A percentile compares a stretch with the other conserved stretches of the same genome.
Evolutionary conservation across 2,888 invertebrate genomes (phyloP).

Genomic region (Kryphioiulus occultus): DNA sequence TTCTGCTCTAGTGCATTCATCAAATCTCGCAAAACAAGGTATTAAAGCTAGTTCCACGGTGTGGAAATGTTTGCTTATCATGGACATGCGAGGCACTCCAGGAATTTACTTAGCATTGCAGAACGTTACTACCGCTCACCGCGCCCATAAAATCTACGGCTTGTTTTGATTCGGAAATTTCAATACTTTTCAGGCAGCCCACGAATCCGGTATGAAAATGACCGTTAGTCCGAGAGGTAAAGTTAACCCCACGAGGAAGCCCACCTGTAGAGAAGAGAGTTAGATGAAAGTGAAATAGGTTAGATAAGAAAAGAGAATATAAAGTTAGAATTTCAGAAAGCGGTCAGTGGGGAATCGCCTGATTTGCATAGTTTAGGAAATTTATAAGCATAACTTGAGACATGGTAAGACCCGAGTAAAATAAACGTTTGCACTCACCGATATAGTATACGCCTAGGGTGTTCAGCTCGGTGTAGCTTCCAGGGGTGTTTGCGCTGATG

Average conservation of each 20-base stretch:
- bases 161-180: background rate
- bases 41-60: background rate
- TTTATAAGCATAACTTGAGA: too few relatives aligned
- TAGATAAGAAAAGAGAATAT: background rate
- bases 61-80: background rate
- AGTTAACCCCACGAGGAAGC: background rate
- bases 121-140: conserved; percentile 7
- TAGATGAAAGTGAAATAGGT: background rate
- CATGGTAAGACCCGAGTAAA: background rate
- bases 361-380: too few relatives aligned
- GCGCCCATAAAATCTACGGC: conserved; percentile 20
- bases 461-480: conserved; percentile 41
- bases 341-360: too few relatives aligned
- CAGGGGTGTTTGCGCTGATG: background rate
- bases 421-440: background rate
- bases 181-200: conserved; percentile 33
- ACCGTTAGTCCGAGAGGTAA: conserved; percentile 1
- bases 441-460: conserved; percentile 42
- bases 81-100: background rate
- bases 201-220: conserved; percentile 32
- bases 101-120: background rate
- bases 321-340: background rate
- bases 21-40: background rate
- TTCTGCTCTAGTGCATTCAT: background rate
- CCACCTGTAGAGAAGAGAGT: conserved; percentile 33